Evolutionary conservation across 2,888 invertebrate genomes (phyloP), one percentile per base, ranked within the genome.

Genomic region (Lochmaea crataegi): DNA sequence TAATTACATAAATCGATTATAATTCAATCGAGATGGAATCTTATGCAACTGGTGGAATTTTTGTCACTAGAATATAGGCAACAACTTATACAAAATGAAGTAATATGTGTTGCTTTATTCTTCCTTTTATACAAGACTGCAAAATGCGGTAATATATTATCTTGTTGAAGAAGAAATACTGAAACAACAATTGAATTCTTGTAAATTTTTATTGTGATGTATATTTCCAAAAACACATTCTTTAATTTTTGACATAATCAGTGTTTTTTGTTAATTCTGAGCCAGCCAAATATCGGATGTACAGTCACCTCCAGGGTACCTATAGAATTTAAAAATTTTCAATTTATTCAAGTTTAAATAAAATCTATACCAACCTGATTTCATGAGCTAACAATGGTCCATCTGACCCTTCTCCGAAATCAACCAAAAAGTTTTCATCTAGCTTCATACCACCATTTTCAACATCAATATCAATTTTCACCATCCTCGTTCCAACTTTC

Each of bases 221-320:
- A 26, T 26, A 26, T 3, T 26, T 26, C 3, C 26, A 26, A 26
- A 5, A 26, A 26, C 26, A 26, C 26, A 26, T n/a, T n/a, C n/a
- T n/a, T 26, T 26, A 26, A 26, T 26, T 26, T 26, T 26, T 5
- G 32, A 32, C 6, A 32, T 5, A 32, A 6, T 4, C 4, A 32
- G 32, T 32, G 32, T 42, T 42, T 0, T 42, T 41, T 51, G 3
- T 79, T 72, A 88, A 60, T 89, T 84, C 75, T 89, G 85, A 12
- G 90, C 91, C 72, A 96, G 85, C 95, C 96, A 97, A 87, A 98
- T 98, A 82, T 98, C 98, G 0, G 97, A 97, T 3, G 97, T 96
- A 83, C 97, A 97, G 86, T 98, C 98, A 38, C 98, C 98, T n/a
- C 97, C 98, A 2, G 97, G 97, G 86, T 97, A 98, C 83, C 94